These are phyloP conservation scores for Harlomillsia oculata DNA, from an alignment of 1,140 invertebrate genomes.

Conservation along the genomic window DNA sequence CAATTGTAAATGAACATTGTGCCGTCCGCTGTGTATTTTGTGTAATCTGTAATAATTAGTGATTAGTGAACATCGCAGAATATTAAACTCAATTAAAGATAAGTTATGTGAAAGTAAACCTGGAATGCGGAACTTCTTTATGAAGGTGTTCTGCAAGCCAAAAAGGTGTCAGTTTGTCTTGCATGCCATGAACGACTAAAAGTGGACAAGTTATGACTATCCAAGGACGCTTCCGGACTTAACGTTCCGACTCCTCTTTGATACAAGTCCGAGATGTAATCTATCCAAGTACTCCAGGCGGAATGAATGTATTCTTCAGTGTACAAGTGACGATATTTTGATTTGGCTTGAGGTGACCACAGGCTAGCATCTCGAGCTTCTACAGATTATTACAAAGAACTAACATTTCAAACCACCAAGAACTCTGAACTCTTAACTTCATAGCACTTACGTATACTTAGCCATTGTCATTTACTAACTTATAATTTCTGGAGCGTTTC, in stretches of 20 bases:
- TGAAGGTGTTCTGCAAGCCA: constrained; percentile 61
- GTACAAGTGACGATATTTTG: constrained; percentile 62
- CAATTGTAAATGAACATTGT: constrained; percentile 71
- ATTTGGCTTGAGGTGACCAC: constrained; percentile 70
- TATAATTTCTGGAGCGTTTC: constrained; percentile 49
- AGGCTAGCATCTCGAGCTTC: constrained; percentile 55
- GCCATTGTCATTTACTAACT: not conserved
- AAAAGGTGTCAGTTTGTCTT: constrained; percentile 59
- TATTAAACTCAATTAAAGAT: not conserved
- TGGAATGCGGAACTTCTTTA: constrained; percentile 53
- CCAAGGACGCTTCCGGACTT: constrained; percentile 58
- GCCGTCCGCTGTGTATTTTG: constrained; percentile 51
- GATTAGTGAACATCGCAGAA: not conserved
- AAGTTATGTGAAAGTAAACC: constrained; percentile 41
- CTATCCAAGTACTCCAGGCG: constrained; percentile 63
- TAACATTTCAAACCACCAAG: not conserved
- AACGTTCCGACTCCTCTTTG: constrained; percentile 54
- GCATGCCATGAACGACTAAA: constrained; percentile 68
- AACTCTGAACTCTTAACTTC: not conserved
- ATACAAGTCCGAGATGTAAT: constrained; percentile 50
- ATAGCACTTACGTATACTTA: not conserved
- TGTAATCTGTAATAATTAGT: not conserved
- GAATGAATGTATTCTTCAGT: constrained; percentile 59
- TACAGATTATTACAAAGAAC: constrained; percentile 3
- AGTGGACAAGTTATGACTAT: constrained; percentile 59